Base-by-base conservation (phyloP, 2,888 invertebrate species). In the Apamea anceps region DNA sequence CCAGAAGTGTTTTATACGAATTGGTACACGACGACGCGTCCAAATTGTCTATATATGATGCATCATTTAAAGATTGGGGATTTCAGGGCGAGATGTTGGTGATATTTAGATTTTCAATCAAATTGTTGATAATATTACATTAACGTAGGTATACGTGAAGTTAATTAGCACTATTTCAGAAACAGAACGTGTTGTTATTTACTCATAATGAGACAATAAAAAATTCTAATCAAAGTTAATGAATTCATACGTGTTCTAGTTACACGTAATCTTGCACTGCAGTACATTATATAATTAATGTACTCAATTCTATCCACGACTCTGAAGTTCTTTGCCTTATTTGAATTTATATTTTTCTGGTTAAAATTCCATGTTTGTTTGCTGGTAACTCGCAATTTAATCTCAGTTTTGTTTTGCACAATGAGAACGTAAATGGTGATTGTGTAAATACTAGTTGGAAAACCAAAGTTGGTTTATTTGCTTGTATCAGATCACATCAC, bases 331-430 rank as follows among this genome's bases (percentile, higher is more conserved):
- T 73, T 65, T 63, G 54, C 48, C 48, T 77, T 63, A 79, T 63
- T 77, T 75, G 54, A 76, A 76, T 75, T 68, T 81, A 75, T 70
- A 73, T 77, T 75, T 80, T 86, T 72, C 65, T 75, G n/a, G 72
- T 74, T 83, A 60, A 80, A 80, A 86, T 75, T 80, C 83, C 32
- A 72, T 66, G 79, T 78, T 82, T 66, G 81, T 82, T 65, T 68
- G 63, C 37, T 74, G 21, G 71, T 77, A 67, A 48, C 70, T 73
- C 54, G 28, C 42, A 70, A 77, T 42, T 63, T 77, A 73, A 81
- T 81, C 73, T 77, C 42, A 77, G 60, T 79, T 72, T 79, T 51
- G 68, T 82, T 81, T 84, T 74, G 48, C 57, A 45, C 42, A 74
- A 82, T 62, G 37, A 54, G 28, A 60, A 72, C 54, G n/a, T 74